Percentiles rank a stretch among this genome's conserved stretches.
Conservation (phyloP, 1,140 invertebrate species). For the Venturia canescens region DNA sequence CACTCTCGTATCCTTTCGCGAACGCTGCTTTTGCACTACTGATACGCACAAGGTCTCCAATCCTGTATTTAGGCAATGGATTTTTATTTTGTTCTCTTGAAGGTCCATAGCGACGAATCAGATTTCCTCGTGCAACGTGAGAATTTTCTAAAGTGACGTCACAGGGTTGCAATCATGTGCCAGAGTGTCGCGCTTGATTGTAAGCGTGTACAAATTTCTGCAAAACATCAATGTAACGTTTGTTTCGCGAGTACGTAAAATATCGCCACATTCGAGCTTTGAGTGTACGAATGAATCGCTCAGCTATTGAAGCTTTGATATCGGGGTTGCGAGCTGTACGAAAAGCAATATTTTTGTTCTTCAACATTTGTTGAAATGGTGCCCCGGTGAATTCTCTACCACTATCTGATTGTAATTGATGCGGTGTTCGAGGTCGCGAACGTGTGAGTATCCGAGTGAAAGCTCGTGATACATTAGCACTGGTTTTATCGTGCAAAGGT, state of each 20-base stretch:
- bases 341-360: neutral
- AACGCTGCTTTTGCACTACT: constrained; percentile 34
- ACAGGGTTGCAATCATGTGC: neutral
- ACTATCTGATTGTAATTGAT: constrained; percentile 7
- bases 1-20: constrained; percentile 30
- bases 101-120: neutral
- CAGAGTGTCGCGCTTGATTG: neutral
- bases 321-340: no score
- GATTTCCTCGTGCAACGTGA: neutral
- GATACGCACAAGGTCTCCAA: constrained; percentile 28
- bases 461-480: constrained; percentile 20
- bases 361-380: constrained; percentile 11
- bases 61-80: constrained; percentile 23
- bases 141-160: neutral
- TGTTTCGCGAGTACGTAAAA: no score
- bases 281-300: no score
- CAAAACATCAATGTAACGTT: no score
- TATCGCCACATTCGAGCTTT: no score
- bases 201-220: neutral
- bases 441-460: constrained; percentile 46
- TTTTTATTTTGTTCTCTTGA: neutral
- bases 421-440: neutral
- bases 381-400: constrained; percentile 11
- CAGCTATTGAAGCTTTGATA: no score
- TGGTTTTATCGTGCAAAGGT: constrained; percentile 66